Evolutionary conservation across 2,113 vertebrate genomes (phyloP).

Genomic region (Epinephelus moara): DNA sequence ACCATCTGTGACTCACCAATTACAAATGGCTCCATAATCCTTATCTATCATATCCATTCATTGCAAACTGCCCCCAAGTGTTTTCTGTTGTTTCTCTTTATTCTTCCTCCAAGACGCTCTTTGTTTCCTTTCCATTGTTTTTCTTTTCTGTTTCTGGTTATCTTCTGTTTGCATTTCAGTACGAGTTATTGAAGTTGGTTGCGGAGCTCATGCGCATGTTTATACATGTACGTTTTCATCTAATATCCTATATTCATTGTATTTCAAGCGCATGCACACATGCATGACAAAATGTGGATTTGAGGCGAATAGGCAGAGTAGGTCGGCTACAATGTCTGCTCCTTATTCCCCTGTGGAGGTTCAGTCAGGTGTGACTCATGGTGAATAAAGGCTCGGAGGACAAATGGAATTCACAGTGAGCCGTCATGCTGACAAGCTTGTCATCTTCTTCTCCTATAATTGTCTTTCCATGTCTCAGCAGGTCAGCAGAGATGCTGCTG

Average conservation of each 20-base stretch:
- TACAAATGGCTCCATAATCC: constrained; percentile 43
- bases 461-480: constrained; percentile 68
- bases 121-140: background rate
- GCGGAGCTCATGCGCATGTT: background rate
- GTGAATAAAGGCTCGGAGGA: constrained; percentile 69
- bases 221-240: background rate
- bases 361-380: constrained; percentile 74
- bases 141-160: background rate
- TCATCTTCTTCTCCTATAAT: constrained; percentile 71
- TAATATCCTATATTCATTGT: background rate
- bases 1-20: constrained; percentile 47
- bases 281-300: constrained; percentile 3
- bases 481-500: constrained; percentile 60
- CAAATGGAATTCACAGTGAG: constrained; percentile 74
- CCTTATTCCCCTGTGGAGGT: constrained; percentile 51
- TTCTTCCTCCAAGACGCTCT: constrained; percentile 2
- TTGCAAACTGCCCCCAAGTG: constrained; percentile 18
- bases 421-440: constrained; percentile 68
- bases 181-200: background rate
- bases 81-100: constrained; percentile 34
- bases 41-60: constrained; percentile 48
- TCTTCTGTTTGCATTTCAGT: background rate
- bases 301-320: constrained; percentile 22
- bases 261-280: background rate
- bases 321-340: constrained; percentile 20